These are phyloP conservation scores for Bicyclus anynana DNA, from an alignment of 1,140 invertebrate species.

Conservation along the genomic window DNA sequence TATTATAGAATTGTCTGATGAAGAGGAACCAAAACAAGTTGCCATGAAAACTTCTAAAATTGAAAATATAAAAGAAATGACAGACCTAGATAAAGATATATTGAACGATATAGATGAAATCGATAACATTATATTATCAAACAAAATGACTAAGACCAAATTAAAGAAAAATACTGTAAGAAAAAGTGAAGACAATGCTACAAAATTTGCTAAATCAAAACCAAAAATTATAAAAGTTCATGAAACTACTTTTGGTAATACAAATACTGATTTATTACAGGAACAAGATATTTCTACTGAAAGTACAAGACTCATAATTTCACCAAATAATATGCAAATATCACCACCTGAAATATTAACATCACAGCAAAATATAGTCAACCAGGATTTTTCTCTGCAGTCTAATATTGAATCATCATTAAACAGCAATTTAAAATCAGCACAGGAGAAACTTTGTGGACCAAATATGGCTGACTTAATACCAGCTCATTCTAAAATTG, in stretches of 20 bases:
- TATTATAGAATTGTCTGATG: constrained; percentile 1
- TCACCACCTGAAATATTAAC: neutral
- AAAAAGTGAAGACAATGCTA: neutral
- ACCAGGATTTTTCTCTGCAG: too few species aligned
- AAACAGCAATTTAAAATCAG: too few species aligned
- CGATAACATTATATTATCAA: neutral
- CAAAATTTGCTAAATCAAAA: too few species aligned
- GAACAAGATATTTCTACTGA: neutral
- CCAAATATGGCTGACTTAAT: neutral
- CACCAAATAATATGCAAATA: neutral
- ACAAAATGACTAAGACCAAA: neutral
- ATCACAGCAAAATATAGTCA: neutral
- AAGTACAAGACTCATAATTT: too few species aligned
- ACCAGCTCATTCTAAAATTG: neutral
- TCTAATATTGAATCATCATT: too few species aligned
- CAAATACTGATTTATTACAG: too few species aligned
- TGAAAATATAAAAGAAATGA: constrained; percentile 1
- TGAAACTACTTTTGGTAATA: too few species aligned
- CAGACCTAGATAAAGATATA: neutral
- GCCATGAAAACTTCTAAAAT: neutral
- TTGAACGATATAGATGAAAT: neutral
- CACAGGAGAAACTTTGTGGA: too few species aligned
- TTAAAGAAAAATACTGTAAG: neutral
- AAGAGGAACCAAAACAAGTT: neutral
- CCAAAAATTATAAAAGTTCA: too few species aligned